Conservation (phyloP, 2,888 invertebrate species). For the Drosophila mimica region DNA sequence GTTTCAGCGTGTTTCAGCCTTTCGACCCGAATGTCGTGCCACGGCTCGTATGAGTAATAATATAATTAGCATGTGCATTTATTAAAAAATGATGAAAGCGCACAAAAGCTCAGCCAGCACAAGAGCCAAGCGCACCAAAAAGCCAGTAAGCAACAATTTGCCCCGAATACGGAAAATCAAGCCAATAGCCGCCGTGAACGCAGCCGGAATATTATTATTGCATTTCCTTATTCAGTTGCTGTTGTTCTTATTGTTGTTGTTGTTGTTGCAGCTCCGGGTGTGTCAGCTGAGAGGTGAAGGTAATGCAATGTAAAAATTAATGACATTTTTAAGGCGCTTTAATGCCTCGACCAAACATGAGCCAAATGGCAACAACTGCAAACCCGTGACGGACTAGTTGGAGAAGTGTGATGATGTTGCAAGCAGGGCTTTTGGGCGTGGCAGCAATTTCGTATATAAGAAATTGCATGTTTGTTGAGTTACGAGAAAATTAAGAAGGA, state of each 20-base stretch:
- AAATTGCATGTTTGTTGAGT: conserved; percentile 45
- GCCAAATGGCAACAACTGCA: conserved; percentile 40
- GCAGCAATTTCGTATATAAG: conserved; percentile 44
- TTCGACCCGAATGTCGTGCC: conserved; percentile 19
- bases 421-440: neutral
- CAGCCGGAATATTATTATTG: conserved; percentile 64
- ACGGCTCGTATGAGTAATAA: conserved; percentile 75
- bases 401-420: neutral
- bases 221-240: conserved; percentile 27
- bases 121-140: conserved; percentile 12
- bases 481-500: neutral
- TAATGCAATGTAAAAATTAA: conserved; percentile 55
- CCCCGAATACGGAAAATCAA: conserved; percentile 55
- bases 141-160: conserved; percentile 49
- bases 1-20: conserved; percentile 13
- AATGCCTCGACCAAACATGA: conserved; percentile 43
- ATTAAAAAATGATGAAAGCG: conserved; percentile 77
- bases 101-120: conserved; percentile 52
- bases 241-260: neutral
- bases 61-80: conserved; percentile 78
- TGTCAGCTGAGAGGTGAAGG: conserved; percentile 11
- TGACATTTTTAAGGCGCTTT: conserved; percentile 74
- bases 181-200: conserved; percentile 44
- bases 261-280: neutral
- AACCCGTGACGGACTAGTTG: conserved; percentile 17